phyloP scores from a whole-genome alignment of 2,888 invertebrate species.

The Cephalotes varians region DNA sequence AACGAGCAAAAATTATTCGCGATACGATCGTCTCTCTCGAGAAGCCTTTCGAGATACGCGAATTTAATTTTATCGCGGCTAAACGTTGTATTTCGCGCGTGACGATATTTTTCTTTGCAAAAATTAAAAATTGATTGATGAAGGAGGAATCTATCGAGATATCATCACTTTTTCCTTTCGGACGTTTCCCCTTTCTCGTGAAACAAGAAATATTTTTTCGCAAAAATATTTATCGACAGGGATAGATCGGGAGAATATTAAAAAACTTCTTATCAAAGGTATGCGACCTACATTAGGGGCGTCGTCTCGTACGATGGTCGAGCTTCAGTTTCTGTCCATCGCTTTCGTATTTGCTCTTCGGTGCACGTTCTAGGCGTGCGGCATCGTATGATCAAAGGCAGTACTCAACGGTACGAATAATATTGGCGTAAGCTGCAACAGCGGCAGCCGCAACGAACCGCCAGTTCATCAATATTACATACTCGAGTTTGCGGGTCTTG shows the following conservation, averaged over 20 bases:
- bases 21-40: background rate
- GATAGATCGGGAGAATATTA: slow-evolving; percentile 22
- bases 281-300: background rate
- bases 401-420: slow-evolving; percentile 37
- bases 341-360: slow-evolving; percentile 17
- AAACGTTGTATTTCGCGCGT: background rate
- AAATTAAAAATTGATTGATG: slow-evolving; percentile 18
- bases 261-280: slow-evolving; percentile 29
- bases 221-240: slow-evolving; percentile 24
- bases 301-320: background rate
- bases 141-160: background rate
- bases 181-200: background rate
- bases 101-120: background rate
- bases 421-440: slow-evolving; percentile 22
- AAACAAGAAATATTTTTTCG: background rate
- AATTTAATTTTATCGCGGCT: slow-evolving; percentile 31
- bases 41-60: slow-evolving; percentile 18
- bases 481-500: slow-evolving; percentile 11
- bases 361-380: background rate
- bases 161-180: background rate
- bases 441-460: background rate
- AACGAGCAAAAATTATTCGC: slow-evolving; percentile 27
- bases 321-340: slow-evolving; percentile 2
- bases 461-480: slow-evolving; percentile 24
- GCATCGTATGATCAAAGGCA: slow-evolving; percentile 24